phyloP scores from a whole-genome alignment of 2,113 vertebrate species.

The Tragelaphus buxtoni region DNA sequence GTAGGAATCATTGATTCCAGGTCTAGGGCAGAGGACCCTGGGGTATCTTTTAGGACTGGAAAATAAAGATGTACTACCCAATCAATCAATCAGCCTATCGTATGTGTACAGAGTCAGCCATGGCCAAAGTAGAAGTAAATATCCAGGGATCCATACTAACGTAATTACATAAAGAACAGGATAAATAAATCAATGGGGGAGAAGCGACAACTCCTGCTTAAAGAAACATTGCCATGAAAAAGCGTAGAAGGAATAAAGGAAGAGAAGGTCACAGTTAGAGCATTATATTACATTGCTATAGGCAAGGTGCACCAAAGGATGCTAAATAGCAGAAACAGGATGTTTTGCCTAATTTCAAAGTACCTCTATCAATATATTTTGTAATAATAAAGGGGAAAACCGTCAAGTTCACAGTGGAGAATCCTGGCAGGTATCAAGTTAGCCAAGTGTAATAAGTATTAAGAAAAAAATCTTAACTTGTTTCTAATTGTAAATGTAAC shows the following conservation, averaged over 20 bases:
- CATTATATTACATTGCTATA: fast-evolving
- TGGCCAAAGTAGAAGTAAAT: neutral
- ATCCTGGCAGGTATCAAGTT: neutral
- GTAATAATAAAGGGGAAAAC: neutral
- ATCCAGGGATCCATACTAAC: neutral
- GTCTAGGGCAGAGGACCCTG: neutral
- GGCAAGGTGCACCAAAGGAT: too few species aligned
- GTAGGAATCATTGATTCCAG: neutral
- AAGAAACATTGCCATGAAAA: neutral
- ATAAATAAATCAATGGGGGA: neutral
- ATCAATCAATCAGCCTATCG: fast-evolving
- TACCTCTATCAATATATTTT: neutral
- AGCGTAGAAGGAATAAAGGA: neutral
- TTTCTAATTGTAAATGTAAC: neutral
- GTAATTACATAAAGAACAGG: neutral
- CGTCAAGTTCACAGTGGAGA: neutral
- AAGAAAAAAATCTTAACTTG: neutral
- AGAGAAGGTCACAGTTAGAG: neutral
- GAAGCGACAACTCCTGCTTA: neutral
- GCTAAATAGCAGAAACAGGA: neutral
- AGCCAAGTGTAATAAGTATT: neutral
- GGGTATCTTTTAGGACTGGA: neutral
- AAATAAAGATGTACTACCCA: neutral
- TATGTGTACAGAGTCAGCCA: neutral
- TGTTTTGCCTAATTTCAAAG: neutral